A percentile compares a stretch with the other conserved stretches of the same genome.
phyloP scores from a whole-genome alignment of 2,113 vertebrate species.

The Percina caprodes region DNA sequence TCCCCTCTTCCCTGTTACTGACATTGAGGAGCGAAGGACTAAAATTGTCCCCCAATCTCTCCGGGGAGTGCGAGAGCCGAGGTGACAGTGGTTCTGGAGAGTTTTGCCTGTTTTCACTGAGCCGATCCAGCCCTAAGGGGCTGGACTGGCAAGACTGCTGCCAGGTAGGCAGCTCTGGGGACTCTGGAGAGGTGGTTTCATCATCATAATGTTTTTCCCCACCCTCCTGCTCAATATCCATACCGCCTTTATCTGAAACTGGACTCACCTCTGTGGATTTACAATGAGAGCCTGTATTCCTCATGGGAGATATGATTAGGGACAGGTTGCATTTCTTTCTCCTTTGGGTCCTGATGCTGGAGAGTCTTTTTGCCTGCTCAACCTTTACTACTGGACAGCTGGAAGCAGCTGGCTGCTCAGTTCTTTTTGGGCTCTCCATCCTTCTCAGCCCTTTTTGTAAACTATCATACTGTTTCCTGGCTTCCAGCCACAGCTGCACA shows the following conservation, averaged over 20 bases:
- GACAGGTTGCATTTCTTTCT: slow-evolving; percentile 75
- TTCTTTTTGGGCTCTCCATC: slow-evolving; percentile 5
- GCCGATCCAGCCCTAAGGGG: slow-evolving; percentile 55
- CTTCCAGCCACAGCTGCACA: slow-evolving; percentile 94
- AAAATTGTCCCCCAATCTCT: slow-evolving; percentile 31
- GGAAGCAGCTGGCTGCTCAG: slow-evolving; percentile 38
- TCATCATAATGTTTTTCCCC: slow-evolving; percentile 68
- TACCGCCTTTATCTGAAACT: slow-evolving; percentile 51
- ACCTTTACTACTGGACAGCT: slow-evolving; percentile 10
- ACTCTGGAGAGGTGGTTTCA: slow-evolving; percentile 85
- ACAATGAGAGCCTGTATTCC: slow-evolving; percentile 52
- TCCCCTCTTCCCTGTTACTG: slow-evolving; percentile 65
- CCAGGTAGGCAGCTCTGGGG: slow-evolving; percentile 89
- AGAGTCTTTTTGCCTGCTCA: slow-evolving; percentile 62
- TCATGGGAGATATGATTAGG: slow-evolving; percentile 66
- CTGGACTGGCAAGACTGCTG: slow-evolving; percentile 84
- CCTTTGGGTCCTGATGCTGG: slow-evolving; percentile 67
- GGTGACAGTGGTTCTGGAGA: slow-evolving; percentile 55
- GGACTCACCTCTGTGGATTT: slow-evolving; percentile 68
- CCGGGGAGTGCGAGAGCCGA: slow-evolving; percentile 36
- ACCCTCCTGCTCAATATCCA: slow-evolving; percentile 66
- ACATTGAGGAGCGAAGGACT: slow-evolving; percentile 74
- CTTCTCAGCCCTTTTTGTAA: slow-evolving; percentile 81
- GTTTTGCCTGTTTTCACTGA: slow-evolving; percentile 38
- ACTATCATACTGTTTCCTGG: slow-evolving; percentile 91